Base-by-base conservation (phyloP, 1,140 invertebrate genomes). In the Campodea augens region DNA sequence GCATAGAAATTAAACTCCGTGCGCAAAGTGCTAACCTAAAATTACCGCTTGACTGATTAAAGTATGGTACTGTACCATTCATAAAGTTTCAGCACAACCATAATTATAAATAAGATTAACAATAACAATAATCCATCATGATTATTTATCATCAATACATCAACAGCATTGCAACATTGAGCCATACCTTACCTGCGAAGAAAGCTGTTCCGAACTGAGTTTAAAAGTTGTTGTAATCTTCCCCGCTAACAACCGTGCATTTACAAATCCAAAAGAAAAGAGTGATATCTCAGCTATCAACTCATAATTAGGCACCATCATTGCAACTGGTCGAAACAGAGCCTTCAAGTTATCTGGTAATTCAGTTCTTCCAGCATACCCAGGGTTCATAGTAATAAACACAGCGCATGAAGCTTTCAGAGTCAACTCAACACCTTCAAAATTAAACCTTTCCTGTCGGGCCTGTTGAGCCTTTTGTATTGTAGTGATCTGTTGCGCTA, bases 381-480 rank as follows among this genome's bases (percentile, higher is more conserved):
- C 70, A 4, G 77, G 77, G 62, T 79, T 81, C 76, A 81, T 80
- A 2, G 78, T 81, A 41, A 81, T 78, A 51, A 78, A 79, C 3
- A 76, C 72, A 1, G 74, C 73, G 53, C 75, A 77, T 1, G 74
- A 73, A 3, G 69, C 58, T 52, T 77, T 74, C 43, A 81, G 52
- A 7, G 51, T 59, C 7, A 77, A 57, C 48, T 75, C 71, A 10
- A 66, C 64, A 1, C 73, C 77, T 59, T 80, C 77, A 61, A 80
- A 80, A 7, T 73, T 43, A 50, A 79, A 71, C 23, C 65, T 51
- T 4, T 64, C 63, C 2, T 58, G 41, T 10, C 60, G 45, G 2
- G 61, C 54, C 37, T 65, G 60, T 47, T 70, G 68, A 0, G 70
- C 70, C 45, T 68, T 68, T 47, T 73, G 70, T 44, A 81, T 77